Evolutionary conservation across 2,113 vertebrate species (phyloP), one percentile per base, ranked within the genome.

Genomic region (Onychorhynchus coronatus): DNA sequence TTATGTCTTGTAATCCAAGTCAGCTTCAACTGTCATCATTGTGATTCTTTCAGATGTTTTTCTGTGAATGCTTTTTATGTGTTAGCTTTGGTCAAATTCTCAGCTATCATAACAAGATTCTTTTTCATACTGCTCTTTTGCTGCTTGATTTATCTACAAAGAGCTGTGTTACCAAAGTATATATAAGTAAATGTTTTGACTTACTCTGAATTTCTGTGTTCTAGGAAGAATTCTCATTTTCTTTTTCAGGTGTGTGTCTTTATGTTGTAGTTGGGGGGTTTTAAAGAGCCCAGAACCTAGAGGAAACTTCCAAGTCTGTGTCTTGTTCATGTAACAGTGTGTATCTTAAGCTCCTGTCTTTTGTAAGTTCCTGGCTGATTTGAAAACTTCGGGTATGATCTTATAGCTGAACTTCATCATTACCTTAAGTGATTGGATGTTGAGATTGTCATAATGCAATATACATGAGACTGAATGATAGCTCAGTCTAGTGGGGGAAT

Each of bases 121-220:
- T 63, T 81, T 62, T 58, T 55, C 33, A 53, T 58, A 8, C 28
- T 50, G 9, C 75, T 89, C 21, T 77, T 80, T 83, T 88, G 63
- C 63, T 73, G 14, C 31, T 93, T 94, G 46, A 39, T 90, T 63
- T 84, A 63, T 55, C 55, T 79, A n/a, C 68, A 52, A 35, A 74
- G 85, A 83, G 50, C 63, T 83, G 33, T 85, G 50, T 85, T 83
- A 76, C 81, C 91, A 88, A 93, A 93, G 71, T 73, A 83, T 74
- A 46, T 30, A 8, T 33, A 71, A 89, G 72, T 70, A 71, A 49
- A 53, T 70, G 6, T 74, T 81, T 56, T 47, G 31, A 73, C 27
- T 77, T 73, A 44, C 1, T 89, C 63, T 50, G 46, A 73, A 50
- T 76, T 85, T 93, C 66, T 61, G 19, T 78, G 17, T 58, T 85